phyloP scores from a whole-genome alignment of 1,140 invertebrate genomes.

The Heliothis subflexa region DNA sequence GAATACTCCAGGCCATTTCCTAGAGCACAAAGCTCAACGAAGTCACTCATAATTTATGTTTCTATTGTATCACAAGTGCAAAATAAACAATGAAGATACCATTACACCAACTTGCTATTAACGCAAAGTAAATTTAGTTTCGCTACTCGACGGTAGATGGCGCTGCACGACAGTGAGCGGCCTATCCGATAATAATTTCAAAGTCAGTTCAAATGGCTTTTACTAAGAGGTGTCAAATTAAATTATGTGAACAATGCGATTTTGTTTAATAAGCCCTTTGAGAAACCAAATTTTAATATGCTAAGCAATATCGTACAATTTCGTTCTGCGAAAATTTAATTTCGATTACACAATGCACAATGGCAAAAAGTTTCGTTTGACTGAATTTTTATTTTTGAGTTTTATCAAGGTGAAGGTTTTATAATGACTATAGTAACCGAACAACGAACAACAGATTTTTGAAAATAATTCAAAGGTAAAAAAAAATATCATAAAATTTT shows the following conservation, averaged over 20 bases:
- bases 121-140: conserved; percentile 43
- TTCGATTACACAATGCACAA: conserved; percentile 19
- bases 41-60: conserved; percentile 30
- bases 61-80: conserved; percentile 28
- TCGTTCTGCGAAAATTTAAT: conserved; percentile 22
- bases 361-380: not conserved
- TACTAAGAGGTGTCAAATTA: conserved; percentile 37
- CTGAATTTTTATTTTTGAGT: conserved; percentile 5
- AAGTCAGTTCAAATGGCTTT: conserved; percentile 23
- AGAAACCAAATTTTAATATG: not conserved
- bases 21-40: conserved; percentile 14
- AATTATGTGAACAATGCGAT: conserved; percentile 23
- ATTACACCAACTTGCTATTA: conserved; percentile 11
- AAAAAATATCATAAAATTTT: too few relatives aligned
- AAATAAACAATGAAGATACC: conserved; percentile 29
- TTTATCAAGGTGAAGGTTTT: too few relatives aligned
- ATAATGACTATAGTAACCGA: too few relatives aligned
- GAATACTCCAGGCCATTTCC: conserved; percentile 20
- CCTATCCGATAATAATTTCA: not conserved
- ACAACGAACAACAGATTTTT: too few relatives aligned
- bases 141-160: conserved; percentile 66
- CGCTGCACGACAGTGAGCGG: conserved; percentile 47
- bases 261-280: conserved; percentile 26
- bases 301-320: not conserved
- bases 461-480: too few relatives aligned